Base-by-base conservation (phyloP, 2,113 vertebrate genomes). In the Sander lucioperca region DNA sequence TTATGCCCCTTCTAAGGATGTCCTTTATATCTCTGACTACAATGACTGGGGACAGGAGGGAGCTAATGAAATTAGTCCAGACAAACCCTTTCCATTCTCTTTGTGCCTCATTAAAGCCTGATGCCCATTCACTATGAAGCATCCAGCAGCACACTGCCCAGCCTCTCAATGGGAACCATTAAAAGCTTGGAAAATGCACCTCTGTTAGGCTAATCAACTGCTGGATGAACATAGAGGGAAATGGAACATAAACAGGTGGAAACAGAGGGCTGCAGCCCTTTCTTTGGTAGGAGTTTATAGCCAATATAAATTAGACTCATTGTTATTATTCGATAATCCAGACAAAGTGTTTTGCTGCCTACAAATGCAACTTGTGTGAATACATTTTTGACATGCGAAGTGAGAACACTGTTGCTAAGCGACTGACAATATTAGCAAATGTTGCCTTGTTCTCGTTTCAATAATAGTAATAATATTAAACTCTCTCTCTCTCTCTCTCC, bases 11-110 rank as follows among this genome's bases (percentile, higher is more conserved):
- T 86, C 63, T 39, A 30, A 86, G 64, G 59, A 79, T 80, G 83
- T 80, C 45, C 86, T 86, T 73, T 86, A 89, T 88, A 88, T 86
- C 69, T 90, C 56, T 54, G 57, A 47, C 61, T 59, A 84, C 87
- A 87, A 82, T 89, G 79, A 83, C 69, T 25, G 63, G 82, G 86
- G 85, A 90, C 67, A 79, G 79, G 82, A 72, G 67, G 72, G 76
- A 63, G 21, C 76, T 86, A 89, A 92, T 91, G 86, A 87, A 92
- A 89, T 91, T 87, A 93, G 86, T 83, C 58, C 75, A 79, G 80
- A 89, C 86, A 86, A 86, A 83, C 83, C 78, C 62, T 50, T 83
- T 83, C 74, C 69, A 86, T 89, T 89, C 50, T 89, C 80, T 82
- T 54, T 87, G 78, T 86, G 90, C 84, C 87, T 91, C 84, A 91